Evolutionary conservation across 1,140 invertebrate genomes (phyloP).

Genomic region (Pseudomyrmex flavicornis): DNA sequence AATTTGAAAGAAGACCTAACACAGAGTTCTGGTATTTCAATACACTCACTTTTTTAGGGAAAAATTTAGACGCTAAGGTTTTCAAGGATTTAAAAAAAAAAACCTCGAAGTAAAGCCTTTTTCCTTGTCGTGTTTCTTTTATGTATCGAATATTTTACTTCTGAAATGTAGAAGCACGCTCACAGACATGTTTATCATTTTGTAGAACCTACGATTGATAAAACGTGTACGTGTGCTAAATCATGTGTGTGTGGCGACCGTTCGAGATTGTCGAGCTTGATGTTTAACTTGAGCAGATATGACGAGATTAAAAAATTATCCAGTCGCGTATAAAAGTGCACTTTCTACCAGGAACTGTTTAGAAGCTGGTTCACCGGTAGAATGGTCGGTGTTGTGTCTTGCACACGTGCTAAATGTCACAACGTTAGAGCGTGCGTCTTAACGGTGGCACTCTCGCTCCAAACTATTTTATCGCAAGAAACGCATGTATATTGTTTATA

Average conservation of each 20-base stretch:
- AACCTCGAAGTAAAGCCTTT: too few species aligned
- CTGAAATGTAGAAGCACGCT: too few species aligned
- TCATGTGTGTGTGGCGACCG: background rate
- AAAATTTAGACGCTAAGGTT: too few species aligned
- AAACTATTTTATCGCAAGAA: slow-evolving; percentile 16
- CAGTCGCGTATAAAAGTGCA: slow-evolving; percentile 71
- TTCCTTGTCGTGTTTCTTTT: too few species aligned
- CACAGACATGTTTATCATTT: too few species aligned
- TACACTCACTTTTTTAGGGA: too few species aligned
- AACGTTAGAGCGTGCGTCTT: slow-evolving; percentile 59
- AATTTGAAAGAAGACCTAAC: too few species aligned
- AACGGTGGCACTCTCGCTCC: slow-evolving; percentile 4
- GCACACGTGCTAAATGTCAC: slow-evolving; percentile 79
- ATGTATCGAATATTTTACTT: too few species aligned
- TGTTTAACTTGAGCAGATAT: background rate
- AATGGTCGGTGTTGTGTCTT: slow-evolving; percentile 64
- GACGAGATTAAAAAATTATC: slow-evolving; percentile 63
- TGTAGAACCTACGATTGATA: too few species aligned
- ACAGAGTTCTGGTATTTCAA: too few species aligned
- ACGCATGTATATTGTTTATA: background rate
- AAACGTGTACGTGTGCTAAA: too few species aligned
- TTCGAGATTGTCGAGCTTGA: background rate
- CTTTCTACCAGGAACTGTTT: slow-evolving; percentile 81
- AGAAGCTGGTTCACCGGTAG: slow-evolving; percentile 75
- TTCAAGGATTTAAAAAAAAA: too few species aligned